phyloP scores from a whole-genome alignment of 2,888 invertebrate genomes.

The Criorhina ranunculi region DNA sequence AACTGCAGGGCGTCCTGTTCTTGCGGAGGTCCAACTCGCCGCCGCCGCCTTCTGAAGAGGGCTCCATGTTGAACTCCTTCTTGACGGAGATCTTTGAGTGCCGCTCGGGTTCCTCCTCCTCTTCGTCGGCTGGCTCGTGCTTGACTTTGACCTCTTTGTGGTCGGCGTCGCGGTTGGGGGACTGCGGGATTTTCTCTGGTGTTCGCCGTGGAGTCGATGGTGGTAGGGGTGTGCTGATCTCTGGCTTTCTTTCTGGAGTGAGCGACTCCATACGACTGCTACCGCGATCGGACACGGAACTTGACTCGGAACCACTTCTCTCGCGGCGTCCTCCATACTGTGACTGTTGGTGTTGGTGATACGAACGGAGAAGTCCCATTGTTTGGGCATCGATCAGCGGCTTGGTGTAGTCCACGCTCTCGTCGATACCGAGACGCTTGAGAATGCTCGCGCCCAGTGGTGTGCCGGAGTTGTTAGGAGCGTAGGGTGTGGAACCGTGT shows the following conservation, averaged over 20 bases:
- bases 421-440: conserved; percentile 96
- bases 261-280: conserved; percentile 92
- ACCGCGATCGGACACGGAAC: conserved; percentile 93
- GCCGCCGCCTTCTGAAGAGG: conserved; percentile 67
- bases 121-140: conserved; percentile 81
- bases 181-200: conserved; percentile 83
- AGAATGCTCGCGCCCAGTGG: conserved; percentile 96
- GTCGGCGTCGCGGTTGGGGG: conserved; percentile 81
- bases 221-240: conserved; percentile 81
- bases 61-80: conserved; percentile 83
- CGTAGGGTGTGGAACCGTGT: conserved; percentile 85
- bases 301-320: conserved; percentile 94
- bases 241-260: conserved; percentile 92
- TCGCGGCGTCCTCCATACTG: conserved; percentile 88
- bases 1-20: conserved; percentile 80
- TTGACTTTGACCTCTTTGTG: conserved; percentile 82
- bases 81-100: conserved; percentile 85
- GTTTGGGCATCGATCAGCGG: conserved; percentile 95
- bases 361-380: conserved; percentile 92
- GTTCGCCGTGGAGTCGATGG: conserved; percentile 86
- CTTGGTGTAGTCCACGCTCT: conserved; percentile 96
- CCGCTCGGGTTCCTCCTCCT: conserved; percentile 77
- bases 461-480: conserved; percentile 86
- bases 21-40: conserved; percentile 62
- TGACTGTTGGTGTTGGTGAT: conserved; percentile 90